Evolutionary conservation across 1,140 invertebrate genomes (phyloP).

Genomic region (Drosophila funebris): DNA sequence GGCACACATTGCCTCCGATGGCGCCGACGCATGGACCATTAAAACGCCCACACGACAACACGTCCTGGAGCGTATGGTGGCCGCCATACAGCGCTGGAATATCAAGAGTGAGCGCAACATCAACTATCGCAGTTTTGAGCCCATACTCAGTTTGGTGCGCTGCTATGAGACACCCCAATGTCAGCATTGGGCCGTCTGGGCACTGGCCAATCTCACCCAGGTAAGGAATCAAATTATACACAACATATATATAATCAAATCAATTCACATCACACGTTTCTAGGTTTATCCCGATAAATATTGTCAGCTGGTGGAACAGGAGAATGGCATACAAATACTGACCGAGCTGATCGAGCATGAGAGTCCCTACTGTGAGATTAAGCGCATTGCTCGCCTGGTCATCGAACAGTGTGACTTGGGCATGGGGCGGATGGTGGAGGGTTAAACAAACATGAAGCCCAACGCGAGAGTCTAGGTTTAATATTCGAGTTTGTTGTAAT

Average conservation of each 20-base stretch:
- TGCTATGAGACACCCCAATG: constrained; percentile 94
- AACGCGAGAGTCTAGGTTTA: constrained; percentile 29
- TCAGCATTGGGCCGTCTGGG: constrained; percentile 99
- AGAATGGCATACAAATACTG: constrained; percentile 92
- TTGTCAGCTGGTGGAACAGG: constrained; percentile 92
- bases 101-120: constrained; percentile 95
- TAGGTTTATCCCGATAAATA: constrained; percentile 91
- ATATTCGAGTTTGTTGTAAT: constrained; percentile 69
- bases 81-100: constrained; percentile 95
- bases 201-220: constrained; percentile 96
- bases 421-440: constrained; percentile 68
- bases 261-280: not conserved
- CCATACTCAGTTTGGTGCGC: constrained; percentile 92
- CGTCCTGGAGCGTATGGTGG: constrained; percentile 90
- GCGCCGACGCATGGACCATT: constrained; percentile 92
- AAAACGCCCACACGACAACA: constrained; percentile 88
- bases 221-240: constrained; percentile 84
- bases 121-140: constrained; percentile 98
- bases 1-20: constrained; percentile 97
- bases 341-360: constrained; percentile 87
- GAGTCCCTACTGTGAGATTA: constrained; percentile 87
- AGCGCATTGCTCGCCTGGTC: constrained; percentile 87
- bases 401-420: constrained; percentile 86
- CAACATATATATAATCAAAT: not conserved
- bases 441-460: constrained; percentile 25